A percentile compares a stretch with the other conserved stretches of the same genome.
Evolutionary conservation across 2,113 vertebrate species (phyloP).

Genomic region (Barnardius zonarius): DNA sequence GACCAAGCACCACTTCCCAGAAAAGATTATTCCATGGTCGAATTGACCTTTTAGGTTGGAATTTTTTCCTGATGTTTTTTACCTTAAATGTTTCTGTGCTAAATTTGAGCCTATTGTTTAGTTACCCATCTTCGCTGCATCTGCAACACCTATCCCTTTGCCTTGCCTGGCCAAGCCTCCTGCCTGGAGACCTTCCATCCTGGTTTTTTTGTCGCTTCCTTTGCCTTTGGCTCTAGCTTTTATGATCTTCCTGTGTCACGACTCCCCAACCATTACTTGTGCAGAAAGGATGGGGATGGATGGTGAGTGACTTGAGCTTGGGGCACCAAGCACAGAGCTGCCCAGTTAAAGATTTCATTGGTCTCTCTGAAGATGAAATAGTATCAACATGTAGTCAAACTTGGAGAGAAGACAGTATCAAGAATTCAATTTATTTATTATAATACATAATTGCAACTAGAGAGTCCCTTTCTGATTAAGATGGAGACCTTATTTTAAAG

Average conservation of each 20-base stretch:
- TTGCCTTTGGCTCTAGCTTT: neutral
- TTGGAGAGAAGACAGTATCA: neutral
- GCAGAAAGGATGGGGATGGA: neutral
- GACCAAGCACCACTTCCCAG: neutral
- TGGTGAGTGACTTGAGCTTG: fast-evolving
- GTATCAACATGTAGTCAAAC: neutral
- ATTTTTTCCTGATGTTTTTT: neutral
- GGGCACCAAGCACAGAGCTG: neutral
- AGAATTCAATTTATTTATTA: neutral
- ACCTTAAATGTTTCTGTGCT: neutral
- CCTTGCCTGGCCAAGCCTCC: fast-evolving
- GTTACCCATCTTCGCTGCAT: neutral
- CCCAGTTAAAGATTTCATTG: neutral
- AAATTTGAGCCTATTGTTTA: neutral
- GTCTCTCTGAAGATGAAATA: neutral
- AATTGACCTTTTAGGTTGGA: neutral
- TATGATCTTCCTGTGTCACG: neutral
- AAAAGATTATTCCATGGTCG: neutral
- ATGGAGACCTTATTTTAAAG: neutral
- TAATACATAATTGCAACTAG: neutral
- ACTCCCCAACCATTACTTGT: neutral
- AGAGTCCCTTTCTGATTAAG: neutral
- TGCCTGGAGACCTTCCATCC: neutral
- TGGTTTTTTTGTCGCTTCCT: neutral
- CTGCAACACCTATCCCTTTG: neutral